These are phyloP conservation scores for Coregonus ussuriensis DNA, from an alignment of 2,797 vertebrate species.

Conservation along the genomic window DNA sequence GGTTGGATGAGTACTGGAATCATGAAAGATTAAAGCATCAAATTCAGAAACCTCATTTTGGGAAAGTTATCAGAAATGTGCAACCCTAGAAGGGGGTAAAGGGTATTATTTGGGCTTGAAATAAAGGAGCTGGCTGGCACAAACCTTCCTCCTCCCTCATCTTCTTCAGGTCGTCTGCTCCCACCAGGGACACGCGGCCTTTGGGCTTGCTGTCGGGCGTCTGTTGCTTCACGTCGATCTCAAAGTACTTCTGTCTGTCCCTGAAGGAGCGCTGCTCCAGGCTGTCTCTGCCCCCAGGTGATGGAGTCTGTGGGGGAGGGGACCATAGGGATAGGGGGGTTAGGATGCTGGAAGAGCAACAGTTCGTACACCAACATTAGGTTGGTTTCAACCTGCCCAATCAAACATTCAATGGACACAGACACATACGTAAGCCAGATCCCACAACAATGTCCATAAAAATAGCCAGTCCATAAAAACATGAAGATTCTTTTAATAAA, in stretches of 20 bases:
- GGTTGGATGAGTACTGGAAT: no score
- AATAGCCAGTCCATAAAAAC: not conserved
- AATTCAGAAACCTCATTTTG: not conserved
- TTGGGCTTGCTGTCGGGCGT: slow-evolving; percentile 83
- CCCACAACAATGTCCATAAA: not conserved
- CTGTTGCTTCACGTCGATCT: slow-evolving; percentile 91
- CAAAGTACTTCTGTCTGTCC: slow-evolving; percentile 97
- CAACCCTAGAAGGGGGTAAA: not conserved
- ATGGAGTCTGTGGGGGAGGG: slow-evolving; percentile 61
- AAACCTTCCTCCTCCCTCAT: slow-evolving; percentile 98
- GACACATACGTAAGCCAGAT: no score
- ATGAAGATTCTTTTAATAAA: no score
- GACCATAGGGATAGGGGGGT: not conserved
- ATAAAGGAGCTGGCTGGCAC: slow-evolving; percentile 8
- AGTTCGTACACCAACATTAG: not conserved
- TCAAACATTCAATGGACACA: no score
- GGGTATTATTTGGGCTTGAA: not conserved
- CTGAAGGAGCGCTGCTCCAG: slow-evolving; percentile 95
- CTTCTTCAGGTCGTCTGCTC: slow-evolving; percentile 94
- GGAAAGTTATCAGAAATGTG: not conserved
- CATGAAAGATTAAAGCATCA: no score
- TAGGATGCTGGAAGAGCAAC: not conserved
- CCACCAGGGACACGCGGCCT: slow-evolving; percentile 90
- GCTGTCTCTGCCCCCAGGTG: slow-evolving; percentile 65
- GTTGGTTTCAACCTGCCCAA: no score